These are phyloP conservation scores for Mantis religiosa DNA, from an alignment of 2,888 invertebrate species.

Conservation along the genomic window DNA sequence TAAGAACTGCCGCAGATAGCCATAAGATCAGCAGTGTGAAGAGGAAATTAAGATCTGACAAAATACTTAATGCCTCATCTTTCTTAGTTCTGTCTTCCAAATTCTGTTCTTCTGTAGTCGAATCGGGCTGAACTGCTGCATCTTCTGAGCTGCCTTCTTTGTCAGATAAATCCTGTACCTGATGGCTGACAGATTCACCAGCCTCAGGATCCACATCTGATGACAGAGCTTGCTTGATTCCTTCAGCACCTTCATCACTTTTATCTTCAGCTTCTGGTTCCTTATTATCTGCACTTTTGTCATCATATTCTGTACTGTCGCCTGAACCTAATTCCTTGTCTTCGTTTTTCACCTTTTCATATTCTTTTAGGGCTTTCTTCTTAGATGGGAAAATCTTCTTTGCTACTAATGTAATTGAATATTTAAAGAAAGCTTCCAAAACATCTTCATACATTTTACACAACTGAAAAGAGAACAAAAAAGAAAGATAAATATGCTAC, in stretches of 20 bases:
- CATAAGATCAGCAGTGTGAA: constrained; percentile 68
- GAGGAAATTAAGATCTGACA: constrained; percentile 64
- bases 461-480: constrained; percentile 50
- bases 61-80: constrained; percentile 34
- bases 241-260: neutral
- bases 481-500: neutral
- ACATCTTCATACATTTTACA: constrained; percentile 73
- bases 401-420: constrained; percentile 12
- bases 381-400: constrained; percentile 9
- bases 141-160: neutral
- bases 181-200: neutral
- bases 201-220: neutral
- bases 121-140: constrained; percentile 30
- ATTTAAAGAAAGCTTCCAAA: constrained; percentile 56
- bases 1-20: constrained; percentile 60
- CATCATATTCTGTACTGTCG: constrained; percentile 9
- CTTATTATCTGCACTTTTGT: neutral
- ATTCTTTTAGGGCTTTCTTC: constrained; percentile 25
- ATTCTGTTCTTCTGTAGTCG: constrained; percentile 19
- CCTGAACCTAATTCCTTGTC: neutral
- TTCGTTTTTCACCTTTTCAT: constrained; percentile 24
- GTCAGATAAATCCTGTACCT: neutral
- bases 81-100: constrained; percentile 23
- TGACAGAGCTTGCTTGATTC: neutral
- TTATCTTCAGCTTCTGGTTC: neutral